Conservation (phyloP, 2,888 invertebrate species). For the Abscondita cerata region DNA sequence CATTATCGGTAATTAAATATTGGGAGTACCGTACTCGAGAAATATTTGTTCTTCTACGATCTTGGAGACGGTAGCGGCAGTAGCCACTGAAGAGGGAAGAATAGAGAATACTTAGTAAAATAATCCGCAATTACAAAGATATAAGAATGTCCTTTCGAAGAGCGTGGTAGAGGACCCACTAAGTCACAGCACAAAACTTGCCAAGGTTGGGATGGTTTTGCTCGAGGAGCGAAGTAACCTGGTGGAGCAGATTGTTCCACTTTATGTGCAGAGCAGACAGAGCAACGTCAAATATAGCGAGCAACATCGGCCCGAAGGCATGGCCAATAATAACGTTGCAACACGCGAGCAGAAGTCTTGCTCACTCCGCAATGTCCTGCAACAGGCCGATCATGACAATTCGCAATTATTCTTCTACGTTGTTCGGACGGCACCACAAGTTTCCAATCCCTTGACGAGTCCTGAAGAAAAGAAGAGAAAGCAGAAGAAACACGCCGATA, state of each 20-base stretch:
- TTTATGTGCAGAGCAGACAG: too few species aligned
- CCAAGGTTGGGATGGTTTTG: constrained; percentile 22
- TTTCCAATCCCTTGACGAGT: constrained; percentile 20
- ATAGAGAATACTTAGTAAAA: too few species aligned
- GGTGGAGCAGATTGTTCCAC: too few species aligned
- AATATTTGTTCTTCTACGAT: too few species aligned
- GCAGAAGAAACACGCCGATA: too few species aligned
- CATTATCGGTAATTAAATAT: neutral
- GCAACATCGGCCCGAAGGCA: neutral
- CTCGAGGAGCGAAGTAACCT: too few species aligned
- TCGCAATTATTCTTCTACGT: neutral
- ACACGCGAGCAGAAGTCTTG: neutral
- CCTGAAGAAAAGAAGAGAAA: neutral
- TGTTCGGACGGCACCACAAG: constrained; percentile 23
- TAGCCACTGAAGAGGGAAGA: neutral
- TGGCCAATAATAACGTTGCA: neutral
- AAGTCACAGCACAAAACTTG: constrained; percentile 35
- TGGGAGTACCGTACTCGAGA: too few species aligned
- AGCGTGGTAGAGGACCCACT: constrained; percentile 18
- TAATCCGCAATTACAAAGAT: too few species aligned
- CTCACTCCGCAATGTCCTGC: neutral
- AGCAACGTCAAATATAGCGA: too few species aligned
- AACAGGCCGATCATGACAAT: constrained; percentile 18
- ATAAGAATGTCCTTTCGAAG: neutral
- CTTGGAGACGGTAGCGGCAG: too few species aligned